Percentiles rank a stretch among this genome's conserved stretches.
phyloP scores from a whole-genome alignment of 1,140 invertebrate genomes.

The Varroa destructor region DNA sequence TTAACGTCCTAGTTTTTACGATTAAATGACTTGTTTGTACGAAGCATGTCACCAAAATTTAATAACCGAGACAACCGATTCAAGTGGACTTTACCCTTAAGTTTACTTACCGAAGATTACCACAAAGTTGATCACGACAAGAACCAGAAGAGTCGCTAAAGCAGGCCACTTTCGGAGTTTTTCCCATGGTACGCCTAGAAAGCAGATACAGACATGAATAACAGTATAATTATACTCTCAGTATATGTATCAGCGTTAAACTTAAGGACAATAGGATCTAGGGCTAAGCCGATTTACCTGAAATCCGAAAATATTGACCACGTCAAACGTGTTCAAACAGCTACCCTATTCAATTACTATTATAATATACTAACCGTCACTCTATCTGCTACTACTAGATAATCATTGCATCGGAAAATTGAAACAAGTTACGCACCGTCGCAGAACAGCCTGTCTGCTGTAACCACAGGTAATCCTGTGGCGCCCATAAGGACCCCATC shows the following conservation, averaged over 20 bases:
- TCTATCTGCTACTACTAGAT: not conserved
- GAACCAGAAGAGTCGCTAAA: slow-evolving; percentile 18
- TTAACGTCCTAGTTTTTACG: no score
- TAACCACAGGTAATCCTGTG: slow-evolving; percentile 4
- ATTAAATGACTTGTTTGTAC: no score
- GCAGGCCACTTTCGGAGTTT: slow-evolving; percentile 18
- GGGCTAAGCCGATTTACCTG: not conserved
- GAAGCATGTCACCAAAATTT: no score
- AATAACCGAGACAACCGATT: no score
- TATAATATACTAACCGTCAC: not conserved
- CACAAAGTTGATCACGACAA: slow-evolving; percentile 26
- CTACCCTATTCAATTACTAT: not conserved
- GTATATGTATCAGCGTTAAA: not conserved
- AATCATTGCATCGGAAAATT: not conserved
- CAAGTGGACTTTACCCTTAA: no score
- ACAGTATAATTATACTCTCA: not conserved
- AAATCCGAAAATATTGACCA: not conserved
- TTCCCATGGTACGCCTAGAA: slow-evolving; percentile 20
- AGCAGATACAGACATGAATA: not conserved
- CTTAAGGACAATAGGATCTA: not conserved
- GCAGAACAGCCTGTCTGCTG: slow-evolving; percentile 25
- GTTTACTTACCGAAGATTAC: slow-evolving; percentile 25
- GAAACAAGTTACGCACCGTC: not conserved
- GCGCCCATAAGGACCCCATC: no score
- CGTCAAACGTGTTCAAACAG: not conserved